A percentile compares a stretch with the other conserved stretches of the same genome.
Conservation (phyloP, 2,113 vertebrate genomes). For the Calidris pygmaea region DNA sequence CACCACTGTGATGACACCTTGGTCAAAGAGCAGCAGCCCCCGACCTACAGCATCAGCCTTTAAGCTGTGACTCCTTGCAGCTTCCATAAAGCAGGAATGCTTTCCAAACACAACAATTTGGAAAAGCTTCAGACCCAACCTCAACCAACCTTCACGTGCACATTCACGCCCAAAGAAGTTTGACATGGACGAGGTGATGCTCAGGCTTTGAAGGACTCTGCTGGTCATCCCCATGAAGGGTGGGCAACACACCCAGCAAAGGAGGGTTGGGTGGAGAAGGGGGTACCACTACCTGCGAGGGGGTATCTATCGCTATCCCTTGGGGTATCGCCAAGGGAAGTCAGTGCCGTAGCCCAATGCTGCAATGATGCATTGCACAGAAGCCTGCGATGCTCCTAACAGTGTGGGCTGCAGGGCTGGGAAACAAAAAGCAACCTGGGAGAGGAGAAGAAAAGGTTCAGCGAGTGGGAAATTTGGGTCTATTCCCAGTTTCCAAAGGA, state of each 20-base stretch:
- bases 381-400: neutral
- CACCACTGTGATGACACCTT: accelerated
- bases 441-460: neutral
- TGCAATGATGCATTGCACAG: neutral
- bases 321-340: accelerated
- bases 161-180: neutral
- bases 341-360: neutral
- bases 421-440: neutral
- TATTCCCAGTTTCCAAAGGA: neutral
- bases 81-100: neutral
- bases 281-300: neutral
- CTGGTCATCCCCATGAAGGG: neutral
- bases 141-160: neutral
- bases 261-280: neutral
- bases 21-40: neutral
- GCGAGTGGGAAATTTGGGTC: neutral
- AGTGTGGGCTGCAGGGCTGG: accelerated
- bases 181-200: neutral
- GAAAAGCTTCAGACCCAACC: neutral
- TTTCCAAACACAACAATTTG: neutral
- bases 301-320: accelerated
- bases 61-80: neutral
- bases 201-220: neutral
- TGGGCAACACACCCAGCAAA: neutral
- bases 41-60: neutral